These are phyloP conservation scores for Oscheius sp. DNA, from an alignment of 2,888 invertebrate genomes.

Conservation along the genomic window DNA sequence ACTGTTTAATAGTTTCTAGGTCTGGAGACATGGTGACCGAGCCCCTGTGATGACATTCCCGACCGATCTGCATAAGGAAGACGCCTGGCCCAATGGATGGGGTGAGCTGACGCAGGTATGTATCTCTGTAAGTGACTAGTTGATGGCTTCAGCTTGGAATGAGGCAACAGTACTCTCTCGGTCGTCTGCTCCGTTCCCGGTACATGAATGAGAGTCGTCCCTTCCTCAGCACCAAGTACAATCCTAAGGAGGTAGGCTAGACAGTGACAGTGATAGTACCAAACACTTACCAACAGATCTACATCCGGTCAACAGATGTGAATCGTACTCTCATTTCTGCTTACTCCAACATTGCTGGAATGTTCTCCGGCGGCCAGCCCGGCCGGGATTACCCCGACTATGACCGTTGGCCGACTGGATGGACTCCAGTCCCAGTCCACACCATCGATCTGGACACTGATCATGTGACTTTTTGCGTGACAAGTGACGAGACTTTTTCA, in stretches of 20 bases:
- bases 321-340: constrained; percentile 82
- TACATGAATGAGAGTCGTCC: constrained; percentile 54
- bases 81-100: constrained; percentile 86
- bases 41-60: constrained; percentile 86
- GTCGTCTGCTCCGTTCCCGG: constrained; percentile 50
- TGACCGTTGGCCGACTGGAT: constrained; percentile 59
- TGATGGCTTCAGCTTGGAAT: constrained; percentile 67
- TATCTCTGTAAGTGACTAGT: background rate
- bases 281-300: constrained; percentile 51
- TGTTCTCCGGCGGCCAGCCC: constrained; percentile 77
- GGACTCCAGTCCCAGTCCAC: constrained; percentile 69
- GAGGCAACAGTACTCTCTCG: constrained; percentile 65
- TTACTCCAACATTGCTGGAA: constrained; percentile 84
- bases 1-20: constrained; percentile 76
- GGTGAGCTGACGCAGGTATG: constrained; percentile 87
- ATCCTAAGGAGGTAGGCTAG: constrained; percentile 52
- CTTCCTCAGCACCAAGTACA: constrained; percentile 48
- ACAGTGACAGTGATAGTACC: background rate
- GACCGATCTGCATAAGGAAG: constrained; percentile 84
- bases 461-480: constrained; percentile 45
- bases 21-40: constrained; percentile 90
- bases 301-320: constrained; percentile 74
- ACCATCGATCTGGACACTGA: constrained; percentile 58
- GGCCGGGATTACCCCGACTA: constrained; percentile 58
- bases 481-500: constrained; percentile 31